phyloP scores from a whole-genome alignment of 2,797 vertebrate species.

The Adrianichthys oophorus region DNA sequence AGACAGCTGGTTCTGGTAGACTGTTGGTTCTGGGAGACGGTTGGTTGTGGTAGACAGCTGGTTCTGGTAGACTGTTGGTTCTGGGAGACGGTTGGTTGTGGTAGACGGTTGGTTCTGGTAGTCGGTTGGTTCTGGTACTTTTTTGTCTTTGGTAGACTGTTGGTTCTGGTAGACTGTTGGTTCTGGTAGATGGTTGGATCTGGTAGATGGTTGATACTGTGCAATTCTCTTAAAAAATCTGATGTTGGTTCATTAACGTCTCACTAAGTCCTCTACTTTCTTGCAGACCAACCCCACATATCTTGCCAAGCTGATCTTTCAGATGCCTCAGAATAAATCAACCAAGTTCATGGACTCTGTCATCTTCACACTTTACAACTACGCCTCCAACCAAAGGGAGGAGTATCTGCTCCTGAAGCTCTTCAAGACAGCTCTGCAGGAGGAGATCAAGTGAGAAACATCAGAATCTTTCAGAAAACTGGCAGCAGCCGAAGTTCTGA shows the following conservation, averaged over 20 bases:
- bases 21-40: too few relatives aligned
- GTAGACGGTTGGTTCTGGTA: too few relatives aligned
- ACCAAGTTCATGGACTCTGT: slow-evolving; percentile 99
- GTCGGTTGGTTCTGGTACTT: too few relatives aligned
- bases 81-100: too few relatives aligned
- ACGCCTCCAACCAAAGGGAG: slow-evolving; percentile 96
- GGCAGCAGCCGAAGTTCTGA: background rate
- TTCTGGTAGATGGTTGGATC: too few relatives aligned
- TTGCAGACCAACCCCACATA: slow-evolving; percentile 94
- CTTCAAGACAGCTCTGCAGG: slow-evolving; percentile 95
- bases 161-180: too few relatives aligned
- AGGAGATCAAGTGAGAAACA: slow-evolving; percentile 92
- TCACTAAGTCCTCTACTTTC: background rate
- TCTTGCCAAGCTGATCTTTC: slow-evolving; percentile 97
- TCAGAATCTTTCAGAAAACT: rapidly evolving
- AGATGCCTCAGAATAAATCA: slow-evolving; percentile 99
- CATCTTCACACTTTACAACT: slow-evolving; percentile 98
- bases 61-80: too few relatives aligned
- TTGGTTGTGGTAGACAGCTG: too few relatives aligned
- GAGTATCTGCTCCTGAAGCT: slow-evolving; percentile 94
- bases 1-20: too few relatives aligned
- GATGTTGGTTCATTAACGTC: background rate
- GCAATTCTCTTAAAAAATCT: too few relatives aligned
- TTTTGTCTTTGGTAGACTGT: too few relatives aligned
- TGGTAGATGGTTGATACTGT: too few relatives aligned